Evolutionary conservation across 53 echinoderm and acorn worm species (phyloP).

Genomic region (Hippasteria phrygiana): DNA sequence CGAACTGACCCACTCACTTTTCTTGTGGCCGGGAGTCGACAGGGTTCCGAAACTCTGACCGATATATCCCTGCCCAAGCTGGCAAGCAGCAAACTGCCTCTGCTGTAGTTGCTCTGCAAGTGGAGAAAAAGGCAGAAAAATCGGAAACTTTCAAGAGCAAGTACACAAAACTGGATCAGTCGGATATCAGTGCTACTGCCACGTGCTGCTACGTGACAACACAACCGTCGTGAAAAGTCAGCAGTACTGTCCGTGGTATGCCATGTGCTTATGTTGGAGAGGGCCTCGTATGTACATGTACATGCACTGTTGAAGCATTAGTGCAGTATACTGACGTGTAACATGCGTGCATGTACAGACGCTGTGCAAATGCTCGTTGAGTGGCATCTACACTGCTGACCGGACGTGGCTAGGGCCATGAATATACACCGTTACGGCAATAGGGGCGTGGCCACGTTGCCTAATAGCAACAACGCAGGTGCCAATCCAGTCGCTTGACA

Average conservation of each 20-base stretch:
- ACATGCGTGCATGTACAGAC: background rate
- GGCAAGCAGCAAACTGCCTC: slow-evolving; percentile 60
- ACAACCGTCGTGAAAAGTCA: background rate
- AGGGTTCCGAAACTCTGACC: slow-evolving; percentile 34
- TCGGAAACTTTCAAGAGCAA: slow-evolving; percentile 16
- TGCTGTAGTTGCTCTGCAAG: slow-evolving; percentile 45
- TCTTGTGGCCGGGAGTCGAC: background rate
- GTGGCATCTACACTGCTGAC: slow-evolving; percentile 39
- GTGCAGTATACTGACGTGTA: background rate
- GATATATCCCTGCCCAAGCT: slow-evolving; percentile 53
- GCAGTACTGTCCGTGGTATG: background rate
- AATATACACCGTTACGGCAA: slow-evolving; percentile 52
- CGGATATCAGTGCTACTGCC: background rate
- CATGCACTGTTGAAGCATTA: background rate
- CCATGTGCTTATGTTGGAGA: background rate
- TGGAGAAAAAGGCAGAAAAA: slow-evolving; percentile 13
- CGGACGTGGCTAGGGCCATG: slow-evolving; percentile 56
- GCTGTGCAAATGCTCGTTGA: no score
- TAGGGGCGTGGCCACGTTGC: slow-evolving; percentile 65
- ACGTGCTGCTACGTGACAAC: slow-evolving; percentile 19
- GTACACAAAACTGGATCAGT: background rate
- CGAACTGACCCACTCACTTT: slow-evolving; percentile 33
- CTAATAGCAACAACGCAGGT: slow-evolving; percentile 63
- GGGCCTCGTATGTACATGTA: background rate
- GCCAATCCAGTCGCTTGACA: slow-evolving; percentile 58